Base-by-base conservation (phyloP, 2,113 vertebrate species). In the Chaetodon trifascialis region DNA sequence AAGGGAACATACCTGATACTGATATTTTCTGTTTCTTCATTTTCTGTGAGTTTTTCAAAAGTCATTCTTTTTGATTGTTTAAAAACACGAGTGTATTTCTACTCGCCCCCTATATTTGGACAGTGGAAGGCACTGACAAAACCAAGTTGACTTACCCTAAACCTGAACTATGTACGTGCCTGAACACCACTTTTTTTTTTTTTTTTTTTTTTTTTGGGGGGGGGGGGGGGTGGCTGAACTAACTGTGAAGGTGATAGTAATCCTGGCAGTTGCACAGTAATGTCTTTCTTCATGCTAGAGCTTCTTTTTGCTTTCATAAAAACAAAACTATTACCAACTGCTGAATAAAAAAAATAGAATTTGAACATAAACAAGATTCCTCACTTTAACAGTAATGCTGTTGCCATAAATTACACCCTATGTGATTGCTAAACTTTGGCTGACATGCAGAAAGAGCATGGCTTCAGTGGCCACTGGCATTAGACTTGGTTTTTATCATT, bases 351-450 rank as follows among this genome's bases (percentile, higher is more conserved):
- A 23, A 42, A 11, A 51, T 17, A 15, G 3, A 47, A 23, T 38
- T 11, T 23, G 9, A 38, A 36, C 40, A 73, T 11, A 47, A 36
- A 49, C 17, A 36, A 2, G 34, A 69, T 30, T 62, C 4, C 7
- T 58, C 30, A 15, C 4, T 64, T 21, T 16, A 44, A 17, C 7
- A 7, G 25, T 21, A 9, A 52, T 3, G 23, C 44, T 52, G 70
- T 8, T 25, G 10, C 25, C 15, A 15, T 19, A 6, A 23, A 42
- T 7, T 14, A 11, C n/a, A 6, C 14, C 40, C 25, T 15, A 15
- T 7, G 44, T 19, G 25, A 30, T 19, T 63, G 23, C 36, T 55
- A n/a, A 63, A 73, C 68, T 49, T 25, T 64, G 59, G 68, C 77
- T 79, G 77, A 46, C 59, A 19, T 17, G 38, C 2, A 17, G 23